These are phyloP conservation scores for Venustoraphidia nigricollis DNA, from an alignment of 2,888 invertebrate species.

Conservation along the genomic window DNA sequence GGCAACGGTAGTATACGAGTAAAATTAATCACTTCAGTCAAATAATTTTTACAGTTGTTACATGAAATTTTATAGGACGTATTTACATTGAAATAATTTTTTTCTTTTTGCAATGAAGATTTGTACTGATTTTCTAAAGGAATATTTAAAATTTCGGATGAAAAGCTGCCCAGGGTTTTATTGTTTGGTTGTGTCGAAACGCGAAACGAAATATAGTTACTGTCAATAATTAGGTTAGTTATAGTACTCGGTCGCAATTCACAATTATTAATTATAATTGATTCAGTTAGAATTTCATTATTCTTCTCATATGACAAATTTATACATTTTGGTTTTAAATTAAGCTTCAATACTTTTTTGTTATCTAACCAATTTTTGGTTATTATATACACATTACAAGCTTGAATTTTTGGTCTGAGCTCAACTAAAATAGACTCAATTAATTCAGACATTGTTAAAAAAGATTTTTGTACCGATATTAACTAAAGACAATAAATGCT, in stretches of 20 bases:
- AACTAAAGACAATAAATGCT: neutral
- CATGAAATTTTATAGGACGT: constrained; percentile 32
- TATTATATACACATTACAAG: constrained; percentile 42
- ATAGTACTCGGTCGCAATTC: constrained; percentile 20
- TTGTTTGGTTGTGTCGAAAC: constrained; percentile 18
- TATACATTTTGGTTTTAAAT: constrained; percentile 13
- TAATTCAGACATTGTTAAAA: constrained; percentile 2
- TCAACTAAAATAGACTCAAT: constrained; percentile 35
- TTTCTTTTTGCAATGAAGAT: constrained; percentile 9
- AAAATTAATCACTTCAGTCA: constrained; percentile 28
- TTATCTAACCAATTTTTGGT: constrained; percentile 30
- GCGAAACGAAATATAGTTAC: constrained; percentile 22
- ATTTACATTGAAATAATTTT: constrained; percentile 28
- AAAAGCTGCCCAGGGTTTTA: constrained; percentile 18
- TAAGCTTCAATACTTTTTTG: constrained; percentile 23
- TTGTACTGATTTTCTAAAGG: constrained; percentile 5
- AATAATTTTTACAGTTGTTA: constrained; percentile 21
- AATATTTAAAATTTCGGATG: constrained; percentile 19
- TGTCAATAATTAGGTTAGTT: constrained; percentile 18
- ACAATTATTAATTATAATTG: constrained; percentile 14
- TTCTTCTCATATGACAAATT: constrained; percentile 12
- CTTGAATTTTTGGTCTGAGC: constrained; percentile 39
- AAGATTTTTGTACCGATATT: constrained; percentile 1
- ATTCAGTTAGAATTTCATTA: constrained; percentile 11
- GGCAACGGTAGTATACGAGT: constrained; percentile 44